Evolutionary conservation across 2,113 vertebrate species (phyloP).

Genomic region (Jacana jacana): DNA sequence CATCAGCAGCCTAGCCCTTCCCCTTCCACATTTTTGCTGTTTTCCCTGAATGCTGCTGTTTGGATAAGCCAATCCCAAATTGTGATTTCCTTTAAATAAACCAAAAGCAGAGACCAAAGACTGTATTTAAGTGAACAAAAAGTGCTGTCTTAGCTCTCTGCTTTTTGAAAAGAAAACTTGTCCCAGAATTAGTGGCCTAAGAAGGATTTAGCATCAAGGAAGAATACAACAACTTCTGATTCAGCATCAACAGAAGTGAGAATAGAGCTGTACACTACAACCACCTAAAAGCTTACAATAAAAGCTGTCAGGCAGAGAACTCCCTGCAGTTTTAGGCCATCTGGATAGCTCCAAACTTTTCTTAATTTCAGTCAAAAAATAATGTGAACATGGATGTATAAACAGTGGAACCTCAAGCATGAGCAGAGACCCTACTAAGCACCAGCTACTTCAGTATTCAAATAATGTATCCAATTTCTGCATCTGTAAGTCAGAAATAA

Average conservation of each 20-base stretch:
- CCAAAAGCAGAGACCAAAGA: not conserved
- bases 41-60: not conserved
- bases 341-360: conserved; percentile 28
- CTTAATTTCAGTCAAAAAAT: not conserved
- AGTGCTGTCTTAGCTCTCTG: not conserved
- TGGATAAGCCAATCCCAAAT: not conserved
- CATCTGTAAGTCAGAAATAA: not conserved
- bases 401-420: not conserved
- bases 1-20: not conserved
- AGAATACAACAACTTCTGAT: not conserved
- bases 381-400: not conserved
- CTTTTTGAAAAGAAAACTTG: not conserved
- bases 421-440: not conserved
- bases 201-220: not conserved
- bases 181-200: not conserved
- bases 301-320: conserved; percentile 35
- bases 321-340: conserved; percentile 43
- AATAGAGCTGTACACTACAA: conserved; percentile 29
- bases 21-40: not conserved
- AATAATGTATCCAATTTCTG: not conserved
- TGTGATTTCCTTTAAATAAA: not conserved
- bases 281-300: conserved; percentile 14
- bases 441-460: not conserved
- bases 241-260: conserved; percentile 2
- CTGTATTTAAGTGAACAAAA: not conserved